A percentile compares a stretch with the other conserved stretches of the same genome.
Conservation (phyloP, 2,113 vertebrate species). For the Nothoprocta pentlandii region DNA sequence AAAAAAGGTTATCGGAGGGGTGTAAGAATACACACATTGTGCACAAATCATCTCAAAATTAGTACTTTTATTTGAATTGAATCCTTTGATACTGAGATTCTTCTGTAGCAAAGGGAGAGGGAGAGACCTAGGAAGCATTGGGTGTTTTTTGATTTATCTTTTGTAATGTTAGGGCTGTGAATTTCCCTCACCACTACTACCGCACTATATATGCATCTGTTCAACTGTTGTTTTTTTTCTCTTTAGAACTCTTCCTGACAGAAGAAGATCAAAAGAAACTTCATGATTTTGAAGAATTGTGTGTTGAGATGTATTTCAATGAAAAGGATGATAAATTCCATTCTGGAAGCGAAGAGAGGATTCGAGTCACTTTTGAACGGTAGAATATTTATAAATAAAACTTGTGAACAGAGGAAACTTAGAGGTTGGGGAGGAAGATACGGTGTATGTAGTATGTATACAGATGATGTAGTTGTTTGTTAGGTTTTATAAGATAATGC, state of each 20-base stretch:
- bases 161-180: not conserved
- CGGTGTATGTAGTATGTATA: accelerated
- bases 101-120: not conserved
- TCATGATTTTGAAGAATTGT: conserved; percentile 98
- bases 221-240: not conserved
- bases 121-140: not conserved
- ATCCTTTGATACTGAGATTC: not conserved
- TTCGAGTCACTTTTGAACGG: conserved; percentile 97
- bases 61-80: not conserved
- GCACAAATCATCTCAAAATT: not conserved
- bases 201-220: not conserved
- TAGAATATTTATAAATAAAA: conserved; percentile 57
- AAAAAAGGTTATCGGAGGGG: not conserved
- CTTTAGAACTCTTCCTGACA: conserved; percentile 93
- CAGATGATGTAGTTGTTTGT: not conserved
- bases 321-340: conserved; percentile 98
- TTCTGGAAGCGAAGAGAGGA: conserved; percentile 95
- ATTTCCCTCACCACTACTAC: not conserved
- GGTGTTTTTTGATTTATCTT: not conserved
- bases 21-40: not conserved
- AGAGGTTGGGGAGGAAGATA: not conserved
- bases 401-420: not conserved
- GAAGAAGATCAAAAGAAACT: conserved; percentile 99
- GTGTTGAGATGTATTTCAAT: conserved; percentile 98
- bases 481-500: not conserved